Base-by-base conservation (phyloP, 2,888 invertebrate species). In the Tetanocera ferruginea region DNA sequence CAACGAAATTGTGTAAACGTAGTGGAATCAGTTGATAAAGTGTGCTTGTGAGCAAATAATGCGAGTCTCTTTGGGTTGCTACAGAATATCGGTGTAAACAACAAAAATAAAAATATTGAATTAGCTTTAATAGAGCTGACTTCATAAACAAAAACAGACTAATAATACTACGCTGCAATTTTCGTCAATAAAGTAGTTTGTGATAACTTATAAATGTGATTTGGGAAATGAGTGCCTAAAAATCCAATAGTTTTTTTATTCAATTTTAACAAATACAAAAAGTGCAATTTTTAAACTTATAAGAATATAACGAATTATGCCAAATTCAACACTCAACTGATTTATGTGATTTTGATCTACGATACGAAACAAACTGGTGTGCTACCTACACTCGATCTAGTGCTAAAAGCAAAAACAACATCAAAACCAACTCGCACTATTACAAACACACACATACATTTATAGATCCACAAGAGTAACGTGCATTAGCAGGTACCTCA, bases 21-120 rank as follows among this genome's bases (percentile, higher is more conserved):
- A 71, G 70, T 19, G 67, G 62, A 76, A 72, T 79, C 76, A 79
- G 79, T 79, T 77, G 76, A 76, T 66, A 77, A 60, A 52, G 77
- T 78, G 72, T 73, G 73, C 55, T 78, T 69, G 72, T 73, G 73
- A 69, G 72, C 51, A 37, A 73, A 79, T 76, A 76, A n/a, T 37
- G 75, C 19, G 62, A 43, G 28, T 23, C 9, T 9, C 51, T 23
- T 43, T 67, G 37, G 9, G 23, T 3, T 37, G n/a, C n/a, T 43
- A 19, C 4, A 1, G 43, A 43, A 67, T 2, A 43, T 49, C 25
- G 60, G 2, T 8, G 19, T 3, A 43, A 43, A 43, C 3, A 43
- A 43, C 3, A 43, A 43, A 43, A 11, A 43, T 43, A 43, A 11
- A 43, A 43, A 43, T 3, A 5, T 37, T 37, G 8, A 43, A 14